phyloP scores from a whole-genome alignment of 2,113 vertebrate genomes.

The Hippocampus barbouri region DNA sequence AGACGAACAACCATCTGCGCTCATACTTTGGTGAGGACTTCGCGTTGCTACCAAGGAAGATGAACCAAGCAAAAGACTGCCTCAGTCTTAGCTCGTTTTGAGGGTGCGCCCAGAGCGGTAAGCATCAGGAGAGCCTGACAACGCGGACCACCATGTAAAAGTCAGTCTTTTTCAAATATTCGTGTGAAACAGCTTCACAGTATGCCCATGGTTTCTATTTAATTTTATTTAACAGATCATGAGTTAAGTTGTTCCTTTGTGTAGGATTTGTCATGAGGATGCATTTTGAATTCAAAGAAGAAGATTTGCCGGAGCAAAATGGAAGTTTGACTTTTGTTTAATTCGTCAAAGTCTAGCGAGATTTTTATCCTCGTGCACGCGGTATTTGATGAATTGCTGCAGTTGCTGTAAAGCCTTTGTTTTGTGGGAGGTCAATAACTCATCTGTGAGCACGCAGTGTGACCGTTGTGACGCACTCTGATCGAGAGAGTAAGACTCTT shows the following conservation, averaged over 20 bases:
- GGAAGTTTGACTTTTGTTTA: slow-evolving; percentile 26
- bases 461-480: slow-evolving; percentile 57
- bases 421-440: slow-evolving; percentile 68
- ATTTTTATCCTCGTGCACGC: slow-evolving; percentile 46
- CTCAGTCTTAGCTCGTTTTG: no score
- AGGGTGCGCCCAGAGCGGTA: no score
- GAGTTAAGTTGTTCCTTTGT: not conserved
- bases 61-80: no score
- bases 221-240: not conserved
- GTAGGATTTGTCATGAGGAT: not conserved
- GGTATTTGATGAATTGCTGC: slow-evolving; percentile 66
- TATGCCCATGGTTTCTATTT: no score
- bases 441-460: slow-evolving; percentile 67
- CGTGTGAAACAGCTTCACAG: no score
- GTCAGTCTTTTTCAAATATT: no score
- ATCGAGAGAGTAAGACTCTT: slow-evolving; percentile 59
- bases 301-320: slow-evolving; percentile 5
- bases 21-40: no score
- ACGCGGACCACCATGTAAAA: no score
- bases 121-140: no score
- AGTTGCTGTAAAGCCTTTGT: slow-evolving; percentile 52
- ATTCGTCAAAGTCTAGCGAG: slow-evolving; percentile 35
- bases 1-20: no score
- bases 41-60: no score
- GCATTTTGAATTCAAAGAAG: slow-evolving; percentile 3